phyloP scores from a whole-genome alignment of 2,888 invertebrate species.

The Mayetiola destructor region DNA sequence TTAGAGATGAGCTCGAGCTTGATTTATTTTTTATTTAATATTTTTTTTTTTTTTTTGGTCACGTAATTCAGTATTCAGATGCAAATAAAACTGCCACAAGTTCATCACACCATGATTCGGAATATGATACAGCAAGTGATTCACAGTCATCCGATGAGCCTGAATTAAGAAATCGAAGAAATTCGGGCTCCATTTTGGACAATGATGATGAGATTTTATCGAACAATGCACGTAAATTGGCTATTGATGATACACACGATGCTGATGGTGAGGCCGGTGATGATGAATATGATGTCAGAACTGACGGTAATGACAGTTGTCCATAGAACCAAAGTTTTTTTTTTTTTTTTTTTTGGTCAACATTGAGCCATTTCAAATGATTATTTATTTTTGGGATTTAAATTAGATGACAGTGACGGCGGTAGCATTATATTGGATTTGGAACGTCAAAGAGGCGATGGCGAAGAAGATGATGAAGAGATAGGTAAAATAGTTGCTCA shows the following conservation, averaged over 20 bases:
- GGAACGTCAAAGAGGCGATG: conserved; percentile 56
- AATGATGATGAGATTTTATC: conserved; percentile 14
- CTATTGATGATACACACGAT: conserved; percentile 15
- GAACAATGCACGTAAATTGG: not conserved
- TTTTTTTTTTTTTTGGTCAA: not conserved
- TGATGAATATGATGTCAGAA: conserved; percentile 24
- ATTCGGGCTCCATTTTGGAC: conserved; percentile 25
- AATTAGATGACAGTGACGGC: conserved; percentile 15
- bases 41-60: not conserved
- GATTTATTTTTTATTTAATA: not conserved
- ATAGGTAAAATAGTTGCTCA: too few species aligned
- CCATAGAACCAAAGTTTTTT: not conserved
- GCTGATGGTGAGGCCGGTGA: conserved; percentile 21
- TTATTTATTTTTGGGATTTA: not conserved
- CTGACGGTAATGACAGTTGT: conserved; percentile 21
- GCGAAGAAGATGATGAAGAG: conserved; percentile 39
- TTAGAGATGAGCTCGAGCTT: too few species aligned
- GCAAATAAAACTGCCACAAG: conserved; percentile 13
- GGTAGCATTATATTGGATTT: conserved; percentile 17
- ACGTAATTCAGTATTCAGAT: not conserved
- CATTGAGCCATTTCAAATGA: not conserved
- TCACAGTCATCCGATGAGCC: conserved; percentile 16
- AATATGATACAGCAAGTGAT: conserved; percentile 36
- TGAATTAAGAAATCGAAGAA: conserved; percentile 23
- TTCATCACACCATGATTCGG: conserved; percentile 30